A percentile compares a stretch with the other conserved stretches of the same genome.
Evolutionary conservation across 2,113 vertebrate genomes (phyloP).

Genomic region (Sinocyclocheilus grahami): DNA sequence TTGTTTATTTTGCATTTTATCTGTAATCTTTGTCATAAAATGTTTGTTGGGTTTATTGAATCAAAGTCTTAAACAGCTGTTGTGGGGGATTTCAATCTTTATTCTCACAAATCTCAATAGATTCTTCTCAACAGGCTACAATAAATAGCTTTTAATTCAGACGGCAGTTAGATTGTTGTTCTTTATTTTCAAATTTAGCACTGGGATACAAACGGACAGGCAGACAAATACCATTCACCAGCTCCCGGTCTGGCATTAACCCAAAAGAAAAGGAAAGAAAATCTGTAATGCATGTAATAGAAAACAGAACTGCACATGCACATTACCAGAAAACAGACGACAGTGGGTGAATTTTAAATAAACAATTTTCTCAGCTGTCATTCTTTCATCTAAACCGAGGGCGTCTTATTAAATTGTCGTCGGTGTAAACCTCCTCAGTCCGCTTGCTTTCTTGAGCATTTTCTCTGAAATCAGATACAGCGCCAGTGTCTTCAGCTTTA

Average conservation of each 20-base stretch:
- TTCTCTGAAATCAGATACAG: background rate
- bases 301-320: constrained; percentile 33
- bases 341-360: background rate
- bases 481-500: background rate
- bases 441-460: background rate
- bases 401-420: background rate
- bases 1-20: background rate
- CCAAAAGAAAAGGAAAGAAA: background rate
- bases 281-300: constrained; percentile 23
- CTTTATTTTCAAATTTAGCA: constrained; percentile 46
- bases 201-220: constrained; percentile 41
- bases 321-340: background rate
- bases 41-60: background rate
- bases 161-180: constrained; percentile 45
- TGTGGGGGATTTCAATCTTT: constrained; percentile 63
- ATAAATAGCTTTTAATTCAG: constrained; percentile 67
- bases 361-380: background rate
- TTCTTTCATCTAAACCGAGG: background rate
- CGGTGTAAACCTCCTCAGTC: background rate
- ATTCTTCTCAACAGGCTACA: constrained; percentile 68
- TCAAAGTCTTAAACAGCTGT: background rate
- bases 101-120: constrained; percentile 67
- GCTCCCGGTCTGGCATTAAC: constrained; percentile 10
- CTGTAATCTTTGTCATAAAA: background rate
- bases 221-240: constrained; percentile 41